Evolutionary conservation across 2,113 vertebrate genomes (phyloP).

Genomic region (Elachura formosa): DNA sequence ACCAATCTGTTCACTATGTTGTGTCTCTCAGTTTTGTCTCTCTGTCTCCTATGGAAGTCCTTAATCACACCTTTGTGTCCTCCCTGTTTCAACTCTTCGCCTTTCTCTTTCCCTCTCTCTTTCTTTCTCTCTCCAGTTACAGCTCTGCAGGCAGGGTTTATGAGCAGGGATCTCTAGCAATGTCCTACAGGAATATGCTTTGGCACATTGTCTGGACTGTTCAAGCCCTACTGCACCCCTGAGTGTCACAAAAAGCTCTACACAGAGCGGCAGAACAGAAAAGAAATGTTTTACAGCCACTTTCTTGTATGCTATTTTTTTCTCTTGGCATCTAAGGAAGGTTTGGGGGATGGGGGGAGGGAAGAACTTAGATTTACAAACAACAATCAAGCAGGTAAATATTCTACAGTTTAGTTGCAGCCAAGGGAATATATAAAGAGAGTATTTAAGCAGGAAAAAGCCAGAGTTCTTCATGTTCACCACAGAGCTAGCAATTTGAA

Average conservation of each 20-base stretch:
- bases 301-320: constrained; percentile 16
- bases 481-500: neutral
- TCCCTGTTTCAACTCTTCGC: neutral
- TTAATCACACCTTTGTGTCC: neutral
- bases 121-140: neutral
- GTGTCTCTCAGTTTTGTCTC: neutral
- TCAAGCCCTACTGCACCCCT: constrained; percentile 39
- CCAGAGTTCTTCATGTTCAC: neutral
- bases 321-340: neutral
- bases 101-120: neutral
- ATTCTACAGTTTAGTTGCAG: constrained; percentile 9
- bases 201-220: constrained; percentile 43
- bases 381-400: constrained; percentile 48
- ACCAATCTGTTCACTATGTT: neutral
- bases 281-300: constrained; percentile 39
- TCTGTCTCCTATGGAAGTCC: neutral
- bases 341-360: neutral
- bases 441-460: constrained; percentile 6
- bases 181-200: constrained; percentile 29
- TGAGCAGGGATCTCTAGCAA: neutral
- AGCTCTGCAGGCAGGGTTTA: constrained; percentile 16
- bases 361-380: constrained; percentile 32
- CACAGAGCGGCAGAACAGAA: neutral
- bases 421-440: neutral
- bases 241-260: constrained; percentile 38